phyloP scores from a whole-genome alignment of 2,888 invertebrate species.

The Oscheius sp. region DNA sequence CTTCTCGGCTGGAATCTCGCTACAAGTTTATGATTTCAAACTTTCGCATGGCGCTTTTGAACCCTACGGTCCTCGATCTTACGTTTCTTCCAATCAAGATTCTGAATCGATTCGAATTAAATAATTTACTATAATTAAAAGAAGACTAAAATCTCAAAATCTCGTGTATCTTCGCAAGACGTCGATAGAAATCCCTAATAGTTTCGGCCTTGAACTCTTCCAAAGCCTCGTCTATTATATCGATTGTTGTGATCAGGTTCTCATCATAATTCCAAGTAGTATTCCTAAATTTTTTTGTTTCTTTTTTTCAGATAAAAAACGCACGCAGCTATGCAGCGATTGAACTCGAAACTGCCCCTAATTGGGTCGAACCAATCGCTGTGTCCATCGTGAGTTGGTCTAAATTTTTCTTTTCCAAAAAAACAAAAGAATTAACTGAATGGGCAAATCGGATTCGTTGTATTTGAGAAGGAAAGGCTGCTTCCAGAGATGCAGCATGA shows the following conservation, averaged over 20 bases:
- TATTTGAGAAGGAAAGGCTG: constrained; percentile 26
- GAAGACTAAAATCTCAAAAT: no score
- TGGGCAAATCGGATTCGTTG: background rate
- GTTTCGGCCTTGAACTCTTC: background rate
- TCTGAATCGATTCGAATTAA: no score
- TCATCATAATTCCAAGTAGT: constrained; percentile 36
- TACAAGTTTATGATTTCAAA: no score
- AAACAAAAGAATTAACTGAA: constrained; percentile 23
- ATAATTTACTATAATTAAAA: no score
- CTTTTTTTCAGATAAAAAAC: background rate
- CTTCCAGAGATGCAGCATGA: constrained; percentile 51
- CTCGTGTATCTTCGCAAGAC: background rate
- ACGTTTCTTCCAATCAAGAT: no score
- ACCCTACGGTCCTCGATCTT: no score
- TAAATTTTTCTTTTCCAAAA: constrained; percentile 1
- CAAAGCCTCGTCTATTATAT: background rate
- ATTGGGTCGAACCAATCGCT: constrained; percentile 37
- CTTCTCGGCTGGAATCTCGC: no score
- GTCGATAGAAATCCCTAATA: background rate
- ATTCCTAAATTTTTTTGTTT: constrained; percentile 20
- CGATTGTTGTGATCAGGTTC: background rate
- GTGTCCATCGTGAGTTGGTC: constrained; percentile 26
- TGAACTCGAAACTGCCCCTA: constrained; percentile 29
- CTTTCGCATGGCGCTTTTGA: no score
- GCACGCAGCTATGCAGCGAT: constrained; percentile 35